Conservation (phyloP, 2,113 vertebrate species). For the Syngnathus typhle region DNA sequence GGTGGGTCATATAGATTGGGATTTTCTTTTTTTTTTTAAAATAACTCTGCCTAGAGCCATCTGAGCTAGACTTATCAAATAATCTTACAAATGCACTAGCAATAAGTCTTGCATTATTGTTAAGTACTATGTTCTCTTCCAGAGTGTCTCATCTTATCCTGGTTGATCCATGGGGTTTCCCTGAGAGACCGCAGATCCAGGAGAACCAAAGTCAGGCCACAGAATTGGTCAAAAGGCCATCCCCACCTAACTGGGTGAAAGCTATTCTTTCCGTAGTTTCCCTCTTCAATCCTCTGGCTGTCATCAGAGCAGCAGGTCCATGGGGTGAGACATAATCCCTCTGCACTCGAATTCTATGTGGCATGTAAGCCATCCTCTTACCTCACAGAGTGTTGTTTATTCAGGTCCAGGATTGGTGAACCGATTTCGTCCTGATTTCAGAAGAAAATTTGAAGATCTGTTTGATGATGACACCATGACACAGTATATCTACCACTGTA, state of each 20-base stretch:
- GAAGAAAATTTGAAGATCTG: constrained; percentile 81
- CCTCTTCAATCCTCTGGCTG: constrained; percentile 84
- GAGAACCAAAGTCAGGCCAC: constrained; percentile 21
- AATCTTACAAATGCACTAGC: background rate
- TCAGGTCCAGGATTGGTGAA: constrained; percentile 83
- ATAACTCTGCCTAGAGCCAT: too few species aligned
- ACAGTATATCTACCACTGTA: constrained; percentile 90
- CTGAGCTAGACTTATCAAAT: too few species aligned
- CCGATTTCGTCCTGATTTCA: constrained; percentile 85
- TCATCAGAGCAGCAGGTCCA: constrained; percentile 84
- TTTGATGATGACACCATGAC: constrained; percentile 89
- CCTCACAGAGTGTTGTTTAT: background rate
- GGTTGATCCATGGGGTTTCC: constrained; percentile 89
- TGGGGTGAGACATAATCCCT: constrained; percentile 70
- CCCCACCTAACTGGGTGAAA: constrained; percentile 78
- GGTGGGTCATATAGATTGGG: too few species aligned
- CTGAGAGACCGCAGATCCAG: constrained; percentile 67
- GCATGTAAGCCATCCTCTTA: background rate
- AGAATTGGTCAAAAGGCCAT: constrained; percentile 46
- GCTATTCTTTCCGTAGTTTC: constrained; percentile 72
- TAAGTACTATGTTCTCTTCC: constrained; percentile 9
- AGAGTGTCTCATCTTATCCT: constrained; percentile 87
- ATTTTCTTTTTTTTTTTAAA: too few species aligned
- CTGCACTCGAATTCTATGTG: background rate
- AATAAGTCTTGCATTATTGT: background rate